These are phyloP conservation scores for Vimba vimba DNA, from an alignment of 2,113 vertebrate species.

Conservation along the genomic window DNA sequence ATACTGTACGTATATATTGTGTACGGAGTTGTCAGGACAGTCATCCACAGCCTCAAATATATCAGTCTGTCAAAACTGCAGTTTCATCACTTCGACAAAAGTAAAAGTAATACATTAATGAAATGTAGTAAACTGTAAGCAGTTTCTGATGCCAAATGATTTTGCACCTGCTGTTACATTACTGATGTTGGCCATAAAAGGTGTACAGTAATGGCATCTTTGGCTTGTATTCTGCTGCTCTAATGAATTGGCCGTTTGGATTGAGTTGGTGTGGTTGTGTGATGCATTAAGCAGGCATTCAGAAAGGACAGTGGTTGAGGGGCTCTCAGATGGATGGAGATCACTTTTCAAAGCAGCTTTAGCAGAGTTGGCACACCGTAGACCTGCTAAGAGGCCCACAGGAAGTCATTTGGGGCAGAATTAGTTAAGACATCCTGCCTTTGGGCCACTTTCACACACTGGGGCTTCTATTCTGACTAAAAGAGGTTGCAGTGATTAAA, in stretches of 20 bases:
- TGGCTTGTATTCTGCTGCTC: constrained; percentile 50
- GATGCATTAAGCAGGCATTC: constrained; percentile 62
- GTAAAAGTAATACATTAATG: neutral
- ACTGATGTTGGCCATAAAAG: neutral
- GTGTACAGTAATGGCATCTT: constrained; percentile 20
- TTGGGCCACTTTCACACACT: constrained; percentile 50
- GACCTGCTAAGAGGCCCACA: constrained; percentile 54
- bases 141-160: constrained; percentile 7
- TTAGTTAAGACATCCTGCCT: constrained; percentile 63
- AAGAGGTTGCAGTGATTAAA: constrained; percentile 27
- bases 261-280: constrained; percentile 59
- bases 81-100: constrained; percentile 6
- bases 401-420: constrained; percentile 66
- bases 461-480: constrained; percentile 14
- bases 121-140: neutral
- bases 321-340: constrained; percentile 31
- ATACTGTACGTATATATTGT: no score
- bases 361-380: constrained; percentile 54
- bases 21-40: no score
- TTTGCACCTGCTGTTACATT: neutral
- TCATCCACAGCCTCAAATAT: no score
- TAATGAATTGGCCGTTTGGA: constrained; percentile 60
- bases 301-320: constrained; percentile 16
- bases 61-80: neutral
- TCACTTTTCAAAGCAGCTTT: constrained; percentile 53